Percentiles rank a stretch among this genome's conserved stretches.
Evolutionary conservation across 2,113 vertebrate species (phyloP).

Genomic region (Egretta garzetta): DNA sequence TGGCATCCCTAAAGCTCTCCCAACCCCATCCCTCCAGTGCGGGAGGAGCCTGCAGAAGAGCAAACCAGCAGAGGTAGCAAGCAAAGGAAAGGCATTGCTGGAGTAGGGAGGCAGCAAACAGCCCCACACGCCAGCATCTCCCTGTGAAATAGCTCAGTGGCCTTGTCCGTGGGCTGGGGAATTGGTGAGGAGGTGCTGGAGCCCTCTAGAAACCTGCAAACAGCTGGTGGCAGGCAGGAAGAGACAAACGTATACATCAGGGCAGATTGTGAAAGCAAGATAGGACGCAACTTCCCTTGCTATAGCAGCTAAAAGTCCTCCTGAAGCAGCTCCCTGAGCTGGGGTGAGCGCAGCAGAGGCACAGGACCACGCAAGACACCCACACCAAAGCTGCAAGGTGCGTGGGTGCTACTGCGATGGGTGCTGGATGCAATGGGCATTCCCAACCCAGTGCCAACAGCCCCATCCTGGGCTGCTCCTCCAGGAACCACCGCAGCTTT

Average conservation of each 20-base stretch:
- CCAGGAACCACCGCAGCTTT: not conserved
- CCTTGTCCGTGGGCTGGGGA: not conserved
- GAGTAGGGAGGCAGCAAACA: not conserved
- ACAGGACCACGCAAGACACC: not conserved
- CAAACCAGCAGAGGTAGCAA: not conserved
- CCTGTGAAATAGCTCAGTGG: conserved; percentile 36
- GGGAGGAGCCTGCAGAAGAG: not conserved
- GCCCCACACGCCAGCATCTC: conserved; percentile 33
- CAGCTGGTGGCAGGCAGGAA: not conserved
- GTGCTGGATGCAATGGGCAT: not conserved
- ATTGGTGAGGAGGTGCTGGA: not conserved
- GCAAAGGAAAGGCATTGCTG: not conserved
- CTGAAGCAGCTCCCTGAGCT: not conserved
- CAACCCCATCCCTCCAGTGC: not conserved
- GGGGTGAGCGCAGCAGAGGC: not conserved
- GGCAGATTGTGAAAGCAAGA: not conserved
- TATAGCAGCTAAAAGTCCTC: not conserved
- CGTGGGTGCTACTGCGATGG: not conserved
- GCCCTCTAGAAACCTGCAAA: not conserved
- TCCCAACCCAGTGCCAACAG: accelerated
- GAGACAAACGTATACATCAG: not conserved
- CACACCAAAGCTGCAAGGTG: not conserved
- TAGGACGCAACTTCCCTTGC: not conserved
- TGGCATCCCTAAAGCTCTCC: not conserved
- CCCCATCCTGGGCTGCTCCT: not conserved